Conservation (phyloP, 2,888 invertebrate genomes). For the Apotomis capreana region DNA sequence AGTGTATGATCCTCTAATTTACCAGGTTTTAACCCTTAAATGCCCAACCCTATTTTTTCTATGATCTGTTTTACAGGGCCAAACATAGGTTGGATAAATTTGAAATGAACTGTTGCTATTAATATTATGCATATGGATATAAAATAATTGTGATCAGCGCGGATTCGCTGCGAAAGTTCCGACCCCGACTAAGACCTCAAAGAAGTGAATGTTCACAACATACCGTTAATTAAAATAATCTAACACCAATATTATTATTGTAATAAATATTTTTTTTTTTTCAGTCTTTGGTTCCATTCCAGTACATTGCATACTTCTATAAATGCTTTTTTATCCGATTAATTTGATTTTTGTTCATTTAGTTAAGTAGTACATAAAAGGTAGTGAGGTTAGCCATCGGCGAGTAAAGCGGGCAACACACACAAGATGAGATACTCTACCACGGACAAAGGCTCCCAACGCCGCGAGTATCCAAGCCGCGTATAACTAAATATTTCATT, state of each 20-base stretch:
- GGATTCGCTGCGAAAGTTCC: not conserved
- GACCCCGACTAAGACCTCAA: conserved; percentile 40
- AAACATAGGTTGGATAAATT: too few species aligned
- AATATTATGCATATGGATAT: too few species aligned
- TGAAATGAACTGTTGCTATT: too few species aligned
- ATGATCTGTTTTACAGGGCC: too few species aligned
- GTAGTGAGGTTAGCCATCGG: conserved; percentile 42
- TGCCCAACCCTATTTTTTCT: too few species aligned
- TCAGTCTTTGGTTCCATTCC: conserved; percentile 79
- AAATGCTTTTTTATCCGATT: conserved; percentile 60
- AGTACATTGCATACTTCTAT: conserved; percentile 66
- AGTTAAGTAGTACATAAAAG: conserved; percentile 42
- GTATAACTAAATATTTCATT: too few species aligned
- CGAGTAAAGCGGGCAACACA: conserved; percentile 55
- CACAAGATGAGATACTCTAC: conserved; percentile 54
- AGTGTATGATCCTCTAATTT: too few species aligned
- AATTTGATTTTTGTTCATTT: conserved; percentile 59
- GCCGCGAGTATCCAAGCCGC: too few species aligned
- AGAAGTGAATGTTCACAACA: conserved; percentile 51
- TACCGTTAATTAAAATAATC: conserved; percentile 63
- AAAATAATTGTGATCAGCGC: too few species aligned
- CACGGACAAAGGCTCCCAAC: not conserved
- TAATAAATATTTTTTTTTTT: conserved; percentile 68
- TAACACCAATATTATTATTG: conserved; percentile 72
- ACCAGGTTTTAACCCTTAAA: too few species aligned